These are phyloP conservation scores for Mimas tiliae DNA, from an alignment of 2,888 invertebrate species.

Conservation along the genomic window DNA sequence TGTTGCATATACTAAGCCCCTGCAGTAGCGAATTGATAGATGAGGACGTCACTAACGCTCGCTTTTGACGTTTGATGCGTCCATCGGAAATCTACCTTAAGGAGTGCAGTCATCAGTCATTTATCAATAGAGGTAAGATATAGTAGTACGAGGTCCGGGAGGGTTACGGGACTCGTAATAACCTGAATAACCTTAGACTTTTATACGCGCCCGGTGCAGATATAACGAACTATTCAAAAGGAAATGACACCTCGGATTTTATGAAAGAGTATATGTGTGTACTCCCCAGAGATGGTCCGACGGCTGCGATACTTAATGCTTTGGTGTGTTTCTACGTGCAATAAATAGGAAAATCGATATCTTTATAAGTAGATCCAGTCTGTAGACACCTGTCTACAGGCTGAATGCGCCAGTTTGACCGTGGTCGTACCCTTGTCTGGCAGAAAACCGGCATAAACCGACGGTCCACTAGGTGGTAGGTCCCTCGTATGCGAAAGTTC, in stretches of 20 bases:
- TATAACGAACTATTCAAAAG: slow-evolving; percentile 75
- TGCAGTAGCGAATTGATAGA: too few relatives aligned
- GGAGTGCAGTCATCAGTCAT: slow-evolving; percentile 64
- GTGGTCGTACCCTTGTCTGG: too few relatives aligned
- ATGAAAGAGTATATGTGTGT: slow-evolving; percentile 59
- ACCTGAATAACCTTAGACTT: slow-evolving; percentile 63
- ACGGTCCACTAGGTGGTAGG: too few relatives aligned
- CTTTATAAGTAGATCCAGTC: not conserved
- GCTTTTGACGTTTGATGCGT: too few relatives aligned
- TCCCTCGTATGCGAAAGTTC: too few relatives aligned
- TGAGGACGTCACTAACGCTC: too few relatives aligned
- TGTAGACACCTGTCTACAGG: too few relatives aligned
- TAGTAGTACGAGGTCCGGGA: slow-evolving; percentile 53
- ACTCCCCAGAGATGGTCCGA: slow-evolving; percentile 35
- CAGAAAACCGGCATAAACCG: too few relatives aligned
- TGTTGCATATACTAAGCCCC: too few relatives aligned
- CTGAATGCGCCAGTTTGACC: too few relatives aligned
- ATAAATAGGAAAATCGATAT: slow-evolving; percentile 1
- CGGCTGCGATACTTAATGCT: slow-evolving; percentile 37
- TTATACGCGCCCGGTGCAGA: slow-evolving; percentile 54
- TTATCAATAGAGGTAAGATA: slow-evolving; percentile 71
- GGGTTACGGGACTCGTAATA: slow-evolving; percentile 58
- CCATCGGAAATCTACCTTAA: slow-evolving; percentile 31
- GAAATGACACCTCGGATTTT: slow-evolving; percentile 72
- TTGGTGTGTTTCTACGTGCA: not conserved